Evolutionary conservation across 2,797 vertebrate genomes (phyloP), one percentile per base, ranked within the genome.

Genomic region (Eulemur albifrons): DNA sequence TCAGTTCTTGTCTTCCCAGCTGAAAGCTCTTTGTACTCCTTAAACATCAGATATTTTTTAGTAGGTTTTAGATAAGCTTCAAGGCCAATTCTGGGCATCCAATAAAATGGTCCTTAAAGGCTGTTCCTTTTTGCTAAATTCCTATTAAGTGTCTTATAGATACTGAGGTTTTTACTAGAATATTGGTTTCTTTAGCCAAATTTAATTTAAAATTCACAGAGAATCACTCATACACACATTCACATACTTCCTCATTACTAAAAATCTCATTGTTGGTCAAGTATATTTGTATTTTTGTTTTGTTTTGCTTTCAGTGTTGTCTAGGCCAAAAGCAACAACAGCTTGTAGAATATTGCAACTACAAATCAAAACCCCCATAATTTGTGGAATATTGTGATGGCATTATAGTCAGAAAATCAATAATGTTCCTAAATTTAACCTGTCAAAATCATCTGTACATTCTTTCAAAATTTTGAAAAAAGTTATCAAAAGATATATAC

Each of bases 11-110:
- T 90, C 79, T 95, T 82, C 1, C 18, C 61, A 73, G 9, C 0
- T 69, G 30, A 82, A 96, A 50, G 7, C 25, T 85, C 23, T 59
- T 82, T 67, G 38, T 43, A 67, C 2, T 50, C 35, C 35, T 92
- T 93, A 84, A 81, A 86, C 65, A 92, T 90, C 48, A 93, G 48
- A 73, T 95, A 75, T 80, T n/a, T 75, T 91, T 50, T 27, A 80
- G 14, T 13, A 76, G 30, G 2, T 59, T 96, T 91, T 50, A 90
- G 76, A 88, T 79, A 96, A 95, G n/a, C 43, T 88, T 92, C 54
- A 82, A 94, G 30, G 43, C n/a, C 93, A 95, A 50, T 85, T 93
- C 59, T 90, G 48, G 48, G 27, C n/a, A 96, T 92, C 88, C 88
- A 72, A 96, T 85, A 95, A 95, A 85, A 85, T 59, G 81, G 6